Evolutionary conservation across 2,888 invertebrate genomes (phyloP), one percentile per base, ranked within the genome.

Genomic region (Meteorus cinctellus): DNA sequence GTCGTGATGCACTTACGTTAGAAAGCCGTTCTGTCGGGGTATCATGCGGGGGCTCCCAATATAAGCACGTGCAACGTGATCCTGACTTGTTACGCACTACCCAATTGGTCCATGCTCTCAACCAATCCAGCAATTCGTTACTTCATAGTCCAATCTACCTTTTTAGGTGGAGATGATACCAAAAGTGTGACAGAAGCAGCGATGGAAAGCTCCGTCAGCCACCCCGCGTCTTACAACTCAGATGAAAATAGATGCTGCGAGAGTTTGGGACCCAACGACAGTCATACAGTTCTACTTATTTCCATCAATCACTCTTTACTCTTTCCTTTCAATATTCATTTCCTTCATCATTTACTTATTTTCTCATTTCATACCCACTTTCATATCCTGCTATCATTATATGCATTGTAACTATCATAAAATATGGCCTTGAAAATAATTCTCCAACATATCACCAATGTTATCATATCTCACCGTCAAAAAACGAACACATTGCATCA

Each of bases 11-110:
- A 96, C 96, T 96, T 96, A 96, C 96, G 96, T 96, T 96, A 94
- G 94, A 95, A 95, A 96, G 96, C 96, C 96, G 96, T 96, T 96
- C 96, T 97, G 96, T 95, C 94, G 94, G 94, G 93, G 92, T 92
- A 93, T 92, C 92, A 92, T 92, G 92, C 91, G 92, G 91, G 90
- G 90, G 90, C 91, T 91, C 92, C 92, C 92, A 92, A 94, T 95
- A 94, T 95, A 95, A 95, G 94, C 94, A 91, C 91, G 91, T 92
- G 95, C 93, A 94, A 95, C 92, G 93, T 93, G 94, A 95, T 94
- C 93, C 94, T 91, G 90, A 89, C 84, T 88, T 91, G 89, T 90
- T 90, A 91, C 90, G 88, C 81, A 84, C 72, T 48, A 66, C 16
- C 27, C 74, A 85, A 92, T 92, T 92, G 92, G 92, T 75, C 81